These are phyloP conservation scores for Neodiprion pinetum DNA, from an alignment of 1,140 invertebrate genomes.

Conservation along the genomic window DNA sequence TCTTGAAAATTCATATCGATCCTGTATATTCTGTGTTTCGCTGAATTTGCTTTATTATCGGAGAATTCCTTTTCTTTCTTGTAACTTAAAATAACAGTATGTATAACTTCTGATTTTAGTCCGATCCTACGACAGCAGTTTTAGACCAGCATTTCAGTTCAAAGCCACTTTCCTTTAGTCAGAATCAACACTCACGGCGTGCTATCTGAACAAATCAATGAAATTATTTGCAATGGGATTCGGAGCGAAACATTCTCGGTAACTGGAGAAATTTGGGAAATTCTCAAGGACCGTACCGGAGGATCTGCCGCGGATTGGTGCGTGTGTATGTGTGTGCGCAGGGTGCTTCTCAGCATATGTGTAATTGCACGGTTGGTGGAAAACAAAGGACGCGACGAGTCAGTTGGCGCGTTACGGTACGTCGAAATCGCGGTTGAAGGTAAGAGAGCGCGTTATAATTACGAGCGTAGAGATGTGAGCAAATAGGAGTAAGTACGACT, in stretches of 20 bases:
- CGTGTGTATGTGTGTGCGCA: too few relatives aligned
- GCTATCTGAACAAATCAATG: neutral
- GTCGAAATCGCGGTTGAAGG: neutral
- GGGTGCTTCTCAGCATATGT: neutral
- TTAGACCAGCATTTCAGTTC: too few relatives aligned
- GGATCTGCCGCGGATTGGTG: neutral
- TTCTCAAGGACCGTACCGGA: neutral
- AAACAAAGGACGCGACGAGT: neutral
- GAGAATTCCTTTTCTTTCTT: too few relatives aligned
- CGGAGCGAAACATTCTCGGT: neutral
- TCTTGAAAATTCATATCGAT: too few relatives aligned
- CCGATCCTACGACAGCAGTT: too few relatives aligned
- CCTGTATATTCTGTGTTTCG: too few relatives aligned
- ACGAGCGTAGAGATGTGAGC: slow-evolving; percentile 6
- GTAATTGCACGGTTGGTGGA: neutral
- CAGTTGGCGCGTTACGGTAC: neutral
- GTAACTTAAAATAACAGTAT: too few relatives aligned
- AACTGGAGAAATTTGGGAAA: neutral
- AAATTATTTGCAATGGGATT: neutral
- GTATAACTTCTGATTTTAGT: neutral
- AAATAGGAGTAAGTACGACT: slow-evolving; percentile 5
- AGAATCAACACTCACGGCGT: neutral
- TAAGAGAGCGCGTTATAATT: neutral
- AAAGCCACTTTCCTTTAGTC: neutral
- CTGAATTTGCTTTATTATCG: too few relatives aligned